Base-by-base conservation (phyloP, 1,140 invertebrate species). In the Hypsibius dujardini region DNA sequence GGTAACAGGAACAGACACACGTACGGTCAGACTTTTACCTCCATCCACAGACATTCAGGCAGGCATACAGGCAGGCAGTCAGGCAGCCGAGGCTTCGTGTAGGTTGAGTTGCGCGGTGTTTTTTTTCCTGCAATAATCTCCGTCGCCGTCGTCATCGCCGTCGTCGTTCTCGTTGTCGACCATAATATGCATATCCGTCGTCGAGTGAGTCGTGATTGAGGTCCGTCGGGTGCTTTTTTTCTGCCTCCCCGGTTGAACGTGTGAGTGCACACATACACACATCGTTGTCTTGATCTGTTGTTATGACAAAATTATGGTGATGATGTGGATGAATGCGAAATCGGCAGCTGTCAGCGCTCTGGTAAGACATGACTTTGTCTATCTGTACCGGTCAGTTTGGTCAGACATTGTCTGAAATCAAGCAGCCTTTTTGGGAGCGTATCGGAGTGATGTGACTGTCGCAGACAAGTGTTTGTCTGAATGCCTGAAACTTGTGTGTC, bases 301-400 rank as follows among this genome's bases (percentile, higher is more conserved):
- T 7, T n/a, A 56, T 7, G 50, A 56, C 7, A 7, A 56, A 56
- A 7, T 56, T 42, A 67, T 67, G 62, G 62, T 67, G 7, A 67
- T 67, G 62, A 67, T 67, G 62, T 67, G 62, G 62, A 67, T 67
- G 62, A 67, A 67, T 67, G 42, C 62, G 7, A 67, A 67, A 67
- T 67, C 62, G 3, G 62, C 62, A 14, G 62, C 50, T 7, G 50
- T n/a, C 50, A 56, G 50, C n/a, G 50, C 62, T 67, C 42, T 67
- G 62, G 62, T 67, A 67, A 67, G 62, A 14, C 45, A n/a, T n/a
- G 50, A 56, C 50, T n/a, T n/a, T n/a, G n/a, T n/a, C n/a, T n/a
- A n/a, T n/a, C n/a, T n/a, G n/a, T n/a, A n/a, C n/a, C n/a, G n/a
- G n/a, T n/a, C n/a, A n/a, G n/a, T n/a, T n/a, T n/a, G n/a, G n/a